Percentiles rank a stretch among this genome's conserved stretches.
Evolutionary conservation across 2,113 vertebrate species (phyloP).

Genomic region (Columba livia): DNA sequence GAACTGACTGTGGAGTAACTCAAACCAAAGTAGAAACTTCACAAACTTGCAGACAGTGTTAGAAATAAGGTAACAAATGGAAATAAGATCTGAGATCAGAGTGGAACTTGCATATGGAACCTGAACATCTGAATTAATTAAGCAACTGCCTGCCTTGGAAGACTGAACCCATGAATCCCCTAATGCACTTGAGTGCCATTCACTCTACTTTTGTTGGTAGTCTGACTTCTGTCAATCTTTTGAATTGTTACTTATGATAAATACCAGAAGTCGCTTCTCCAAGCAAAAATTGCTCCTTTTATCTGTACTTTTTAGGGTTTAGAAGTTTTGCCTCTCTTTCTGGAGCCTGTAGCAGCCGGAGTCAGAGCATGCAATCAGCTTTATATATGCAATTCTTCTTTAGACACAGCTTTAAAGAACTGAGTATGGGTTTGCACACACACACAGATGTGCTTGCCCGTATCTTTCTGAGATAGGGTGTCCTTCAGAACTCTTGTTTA

Average conservation of each 20-base stretch:
- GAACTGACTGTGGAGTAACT: neutral
- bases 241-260: neutral
- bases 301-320: neutral
- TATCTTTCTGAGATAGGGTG: neutral
- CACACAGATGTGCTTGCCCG: fast-evolving
- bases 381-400: neutral
- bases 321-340: neutral
- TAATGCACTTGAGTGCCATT: neutral
- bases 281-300: neutral
- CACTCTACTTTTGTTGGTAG: neutral
- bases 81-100: conserved; percentile 16
- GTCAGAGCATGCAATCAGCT: neutral
- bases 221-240: neutral
- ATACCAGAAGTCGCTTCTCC: neutral
- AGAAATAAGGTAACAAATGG: neutral
- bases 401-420: neutral
- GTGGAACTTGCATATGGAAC: neutral
- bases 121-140: conserved; percentile 4
- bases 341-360: neutral
- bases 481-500: neutral
- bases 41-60: neutral
- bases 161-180: neutral
- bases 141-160: neutral
- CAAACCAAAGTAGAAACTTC: neutral
- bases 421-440: neutral